These are phyloP conservation scores for Gila orcuttii DNA, from an alignment of 2,113 vertebrate genomes.

Conservation along the genomic window DNA sequence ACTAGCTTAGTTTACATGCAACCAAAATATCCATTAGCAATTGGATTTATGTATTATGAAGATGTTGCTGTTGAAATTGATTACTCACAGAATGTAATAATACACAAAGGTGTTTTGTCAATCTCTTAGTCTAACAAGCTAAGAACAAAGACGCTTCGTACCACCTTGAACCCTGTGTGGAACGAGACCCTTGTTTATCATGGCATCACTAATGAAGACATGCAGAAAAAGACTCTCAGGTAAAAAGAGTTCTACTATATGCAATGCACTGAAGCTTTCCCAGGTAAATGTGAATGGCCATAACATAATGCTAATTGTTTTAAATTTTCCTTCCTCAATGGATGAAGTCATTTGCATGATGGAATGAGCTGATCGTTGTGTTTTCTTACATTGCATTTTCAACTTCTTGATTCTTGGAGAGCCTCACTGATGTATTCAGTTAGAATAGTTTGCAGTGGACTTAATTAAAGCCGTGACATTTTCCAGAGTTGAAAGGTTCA, in stretches of 20 bases:
- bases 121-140: conserved; percentile 88
- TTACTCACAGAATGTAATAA: background rate
- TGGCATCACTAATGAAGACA: conserved; percentile 93
- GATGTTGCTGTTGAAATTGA: background rate
- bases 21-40: background rate
- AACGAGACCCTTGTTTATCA: conserved; percentile 94
- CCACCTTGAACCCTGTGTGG: conserved; percentile 94
- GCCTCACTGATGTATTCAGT: background rate
- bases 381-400: background rate
- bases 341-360: background rate
- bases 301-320: background rate
- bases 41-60: background rate
- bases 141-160: conserved; percentile 92
- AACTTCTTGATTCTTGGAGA: background rate
- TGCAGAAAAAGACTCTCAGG: conserved; percentile 97
- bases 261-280: conserved; percentile 6
- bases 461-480: conserved; percentile 51
- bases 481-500: conserved; percentile 36
- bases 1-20: background rate
- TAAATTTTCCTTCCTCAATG: background rate
- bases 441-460: background rate
- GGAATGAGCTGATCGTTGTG: background rate
- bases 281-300: background rate
- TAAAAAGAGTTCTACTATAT: conserved; percentile 38
- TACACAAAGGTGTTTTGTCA: background rate